Conservation (phyloP, 2,888 invertebrate species). For the Caenorhabditis doughertyi region DNA sequence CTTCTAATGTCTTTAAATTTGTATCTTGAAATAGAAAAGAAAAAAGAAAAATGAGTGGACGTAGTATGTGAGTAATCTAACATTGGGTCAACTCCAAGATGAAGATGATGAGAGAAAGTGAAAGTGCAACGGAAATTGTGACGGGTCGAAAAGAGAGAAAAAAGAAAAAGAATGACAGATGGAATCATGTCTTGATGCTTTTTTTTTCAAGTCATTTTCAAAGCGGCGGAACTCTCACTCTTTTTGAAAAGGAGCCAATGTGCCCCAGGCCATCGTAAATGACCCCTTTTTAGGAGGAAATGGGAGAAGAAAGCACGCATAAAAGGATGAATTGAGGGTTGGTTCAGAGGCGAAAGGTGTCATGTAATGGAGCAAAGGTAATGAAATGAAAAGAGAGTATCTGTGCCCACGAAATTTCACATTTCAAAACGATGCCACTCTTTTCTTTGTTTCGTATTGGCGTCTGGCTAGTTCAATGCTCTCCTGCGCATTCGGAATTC, state of each 20-base stretch:
- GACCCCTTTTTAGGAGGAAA: conserved; percentile 10
- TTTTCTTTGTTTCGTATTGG: conserved; percentile 39
- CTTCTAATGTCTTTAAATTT: background rate
- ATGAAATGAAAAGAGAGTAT: background rate
- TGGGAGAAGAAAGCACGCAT: conserved; percentile 4
- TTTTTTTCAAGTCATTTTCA: conserved; percentile 40
- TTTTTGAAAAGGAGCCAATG: background rate
- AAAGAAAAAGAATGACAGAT: conserved; percentile 44
- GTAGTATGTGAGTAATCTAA: conserved; percentile 18
- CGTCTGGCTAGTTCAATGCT: conserved; percentile 3
- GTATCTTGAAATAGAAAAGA: background rate
- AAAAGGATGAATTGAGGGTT: background rate
- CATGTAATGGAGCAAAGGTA: conserved; percentile 9
- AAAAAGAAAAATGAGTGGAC: background rate
- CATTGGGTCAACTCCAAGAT: conserved; percentile 24
- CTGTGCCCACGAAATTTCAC: conserved; percentile 16
- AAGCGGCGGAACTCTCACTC: conserved; percentile 17
- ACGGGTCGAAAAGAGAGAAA: conserved; percentile 20
- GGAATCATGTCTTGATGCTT: conserved; percentile 47
- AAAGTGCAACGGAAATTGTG: conserved; percentile 44
- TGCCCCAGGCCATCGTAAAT: conserved; percentile 3
- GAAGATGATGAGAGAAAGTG: conserved; percentile 22
- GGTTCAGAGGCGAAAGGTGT: conserved; percentile 1
- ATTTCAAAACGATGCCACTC: conserved; percentile 23
- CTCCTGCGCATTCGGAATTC: conserved; percentile 30